Evolutionary conservation across 2,888 invertebrate species (phyloP), one percentile per base, ranked within the genome.

Genomic region (Biston stratarius): DNA sequence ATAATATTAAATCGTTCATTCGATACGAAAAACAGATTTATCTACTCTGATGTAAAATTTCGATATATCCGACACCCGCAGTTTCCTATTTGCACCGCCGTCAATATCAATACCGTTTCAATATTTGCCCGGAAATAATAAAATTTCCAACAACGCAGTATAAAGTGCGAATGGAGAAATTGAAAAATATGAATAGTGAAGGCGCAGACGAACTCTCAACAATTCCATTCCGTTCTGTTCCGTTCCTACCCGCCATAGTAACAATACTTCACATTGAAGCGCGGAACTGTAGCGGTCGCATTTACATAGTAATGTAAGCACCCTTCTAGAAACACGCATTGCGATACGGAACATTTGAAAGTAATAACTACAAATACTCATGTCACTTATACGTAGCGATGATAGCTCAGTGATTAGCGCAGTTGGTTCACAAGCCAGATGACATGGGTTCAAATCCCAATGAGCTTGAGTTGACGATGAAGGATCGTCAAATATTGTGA

Each of bases 131-230:
- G 44, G 55, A 52, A 67, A 62, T 67, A 67, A 59, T 67, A 67
- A 55, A 67, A 61, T 58, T 58, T 24, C 45, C 48, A 48, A n/a
- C 49, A 48, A 48, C 48, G 49, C 49, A 49, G 48, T 49, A 40
- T 60, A 67, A 57, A 64, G 64, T 59, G 64, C 33, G 63, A 64
- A 70, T 70, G 67, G 64, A 76, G 77, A 80, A 82, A 84, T 84
- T 81, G 84, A 76, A 83, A 83, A 83, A 82, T 83, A 77, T 81
- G 79, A 79, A 80, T 77, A 75, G 71, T 70, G 71, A 57, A 62
- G 63, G 52, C 68, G 67, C 63, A 70, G 45, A 44, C 65, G 64
- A 55, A 60, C 59, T 64, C 70, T 67, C 77, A 74, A 79, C 80
- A 79, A 83, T 83, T 77, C 83, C 74, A 78, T 80, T 79, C 63